A percentile compares a stretch with the other conserved stretches of the same genome.
Conservation (phyloP, 1,140 invertebrate genomes). For the Bombus terrestris region DNA sequence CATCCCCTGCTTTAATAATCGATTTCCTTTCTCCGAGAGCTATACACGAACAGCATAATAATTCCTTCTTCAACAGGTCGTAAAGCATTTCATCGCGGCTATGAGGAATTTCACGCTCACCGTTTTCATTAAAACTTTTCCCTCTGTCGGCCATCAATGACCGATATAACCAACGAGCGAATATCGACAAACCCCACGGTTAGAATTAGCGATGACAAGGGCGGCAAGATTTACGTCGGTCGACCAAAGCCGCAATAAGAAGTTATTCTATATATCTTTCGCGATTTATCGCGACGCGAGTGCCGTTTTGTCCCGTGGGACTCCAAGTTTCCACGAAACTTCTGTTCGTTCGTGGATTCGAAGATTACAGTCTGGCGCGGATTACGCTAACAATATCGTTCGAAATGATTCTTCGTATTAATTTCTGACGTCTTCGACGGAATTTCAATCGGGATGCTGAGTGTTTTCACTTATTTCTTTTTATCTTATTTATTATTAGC, state of each 20-base stretch:
- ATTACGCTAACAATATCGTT: neutral
- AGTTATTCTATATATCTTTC: slow-evolving; percentile 65
- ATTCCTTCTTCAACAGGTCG: neutral
- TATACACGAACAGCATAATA: slow-evolving; percentile 1
- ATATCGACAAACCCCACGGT: neutral
- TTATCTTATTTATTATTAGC: too few relatives aligned
- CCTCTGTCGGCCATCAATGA: neutral
- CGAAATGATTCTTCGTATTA: too few relatives aligned
- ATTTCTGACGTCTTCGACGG: too few relatives aligned
- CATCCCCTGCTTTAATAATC: neutral
- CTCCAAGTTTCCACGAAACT: neutral
- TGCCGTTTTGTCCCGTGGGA: neutral
- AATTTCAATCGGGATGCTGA: too few relatives aligned
- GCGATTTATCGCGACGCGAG: slow-evolving; percentile 60
- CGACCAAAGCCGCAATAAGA: slow-evolving; percentile 57
- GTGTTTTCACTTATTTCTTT: too few relatives aligned
- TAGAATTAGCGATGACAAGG: slow-evolving; percentile 55
- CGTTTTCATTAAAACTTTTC: slow-evolving; percentile 37
- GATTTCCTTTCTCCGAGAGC: neutral
- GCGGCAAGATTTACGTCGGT: slow-evolving; percentile 49
- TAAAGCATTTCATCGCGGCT: neutral
- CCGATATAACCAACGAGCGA: neutral
- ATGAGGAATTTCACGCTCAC: neutral
- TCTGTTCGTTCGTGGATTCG: slow-evolving; percentile 9
- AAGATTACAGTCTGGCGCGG: slow-evolving; percentile 35